Conservation (phyloP, 2,113 vertebrate genomes). For the Otus sunia region DNA sequence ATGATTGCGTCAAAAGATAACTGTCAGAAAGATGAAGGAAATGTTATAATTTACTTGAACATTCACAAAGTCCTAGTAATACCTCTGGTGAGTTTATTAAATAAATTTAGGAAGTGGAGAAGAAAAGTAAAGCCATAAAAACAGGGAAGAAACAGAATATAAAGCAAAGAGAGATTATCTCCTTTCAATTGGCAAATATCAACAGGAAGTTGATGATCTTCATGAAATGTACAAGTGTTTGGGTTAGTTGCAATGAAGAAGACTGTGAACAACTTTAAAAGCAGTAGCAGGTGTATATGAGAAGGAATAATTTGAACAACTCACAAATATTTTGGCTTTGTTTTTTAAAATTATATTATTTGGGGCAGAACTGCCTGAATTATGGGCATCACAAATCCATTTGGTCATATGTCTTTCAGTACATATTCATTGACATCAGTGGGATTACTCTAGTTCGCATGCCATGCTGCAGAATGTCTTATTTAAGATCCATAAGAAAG, state of each 20-base stretch:
- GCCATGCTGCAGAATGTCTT: rapidly evolving
- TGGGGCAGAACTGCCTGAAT: not conserved
- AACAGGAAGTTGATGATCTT: not conserved
- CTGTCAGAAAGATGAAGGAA: not conserved
- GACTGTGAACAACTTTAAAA: not conserved
- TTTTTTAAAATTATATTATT: not conserved
- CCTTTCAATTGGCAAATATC: not conserved
- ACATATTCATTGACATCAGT: not conserved
- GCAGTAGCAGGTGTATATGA: not conserved
- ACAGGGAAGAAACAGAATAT: not conserved
- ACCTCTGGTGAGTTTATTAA: not conserved
- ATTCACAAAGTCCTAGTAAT: not conserved
- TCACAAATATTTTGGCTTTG: not conserved
- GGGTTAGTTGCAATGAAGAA: not conserved
- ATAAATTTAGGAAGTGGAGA: not conserved
- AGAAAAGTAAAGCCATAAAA: not conserved
- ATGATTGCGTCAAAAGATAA: not conserved
- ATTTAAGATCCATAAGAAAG: not conserved
- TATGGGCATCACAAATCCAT: not conserved
- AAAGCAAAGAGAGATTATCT: not conserved
- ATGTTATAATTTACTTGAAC: not conserved
- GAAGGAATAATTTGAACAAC: not conserved
- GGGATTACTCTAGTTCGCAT: not conserved
- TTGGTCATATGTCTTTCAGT: not conserved
- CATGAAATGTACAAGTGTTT: not conserved